Evolutionary conservation across 1,140 invertebrate species (phyloP).

Genomic region (Chymomyza costata): DNA sequence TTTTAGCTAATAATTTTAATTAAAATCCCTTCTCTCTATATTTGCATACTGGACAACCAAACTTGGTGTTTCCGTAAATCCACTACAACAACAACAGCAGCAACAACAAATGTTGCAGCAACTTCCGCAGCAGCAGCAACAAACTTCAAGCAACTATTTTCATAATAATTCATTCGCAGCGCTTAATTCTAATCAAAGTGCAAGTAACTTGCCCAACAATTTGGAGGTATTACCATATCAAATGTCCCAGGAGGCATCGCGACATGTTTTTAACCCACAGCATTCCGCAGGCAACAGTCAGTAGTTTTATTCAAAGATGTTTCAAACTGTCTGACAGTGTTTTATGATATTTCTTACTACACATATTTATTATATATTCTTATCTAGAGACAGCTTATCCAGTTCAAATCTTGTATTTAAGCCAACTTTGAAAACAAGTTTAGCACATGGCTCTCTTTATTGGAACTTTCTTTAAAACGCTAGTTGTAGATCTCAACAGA

Average conservation of each 20-base stretch:
- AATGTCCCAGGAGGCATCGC: slow-evolving; percentile 66
- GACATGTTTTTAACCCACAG: slow-evolving; percentile 63
- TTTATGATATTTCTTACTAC: background rate
- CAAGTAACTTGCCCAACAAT: slow-evolving; percentile 61
- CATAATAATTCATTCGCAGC: slow-evolving; percentile 46
- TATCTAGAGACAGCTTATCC: no score
- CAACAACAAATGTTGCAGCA: slow-evolving; percentile 33
- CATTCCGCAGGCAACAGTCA: slow-evolving; percentile 53
- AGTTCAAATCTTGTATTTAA: slow-evolving; percentile 23
- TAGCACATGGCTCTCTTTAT: slow-evolving; percentile 46
- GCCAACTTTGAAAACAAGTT: slow-evolving; percentile 16
- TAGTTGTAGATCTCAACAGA: slow-evolving; percentile 71
- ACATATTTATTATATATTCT: no score
- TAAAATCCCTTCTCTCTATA: no score
- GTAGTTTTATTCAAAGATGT: no score
- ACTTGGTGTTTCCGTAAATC: no score
- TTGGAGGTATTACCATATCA: slow-evolving; percentile 69
- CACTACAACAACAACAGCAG: slow-evolving; percentile 11
- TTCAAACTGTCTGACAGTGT: no score
- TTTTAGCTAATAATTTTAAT: no score
- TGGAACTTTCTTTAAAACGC: slow-evolving; percentile 17
- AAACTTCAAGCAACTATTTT: slow-evolving; percentile 41
- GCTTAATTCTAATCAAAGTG: slow-evolving; percentile 32
- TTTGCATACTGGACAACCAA: no score
- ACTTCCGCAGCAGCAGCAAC: slow-evolving; percentile 31